Evolutionary conservation across 1,140 invertebrate species (phyloP).

Genomic region (Parasteatoda tepidariorum): DNA sequence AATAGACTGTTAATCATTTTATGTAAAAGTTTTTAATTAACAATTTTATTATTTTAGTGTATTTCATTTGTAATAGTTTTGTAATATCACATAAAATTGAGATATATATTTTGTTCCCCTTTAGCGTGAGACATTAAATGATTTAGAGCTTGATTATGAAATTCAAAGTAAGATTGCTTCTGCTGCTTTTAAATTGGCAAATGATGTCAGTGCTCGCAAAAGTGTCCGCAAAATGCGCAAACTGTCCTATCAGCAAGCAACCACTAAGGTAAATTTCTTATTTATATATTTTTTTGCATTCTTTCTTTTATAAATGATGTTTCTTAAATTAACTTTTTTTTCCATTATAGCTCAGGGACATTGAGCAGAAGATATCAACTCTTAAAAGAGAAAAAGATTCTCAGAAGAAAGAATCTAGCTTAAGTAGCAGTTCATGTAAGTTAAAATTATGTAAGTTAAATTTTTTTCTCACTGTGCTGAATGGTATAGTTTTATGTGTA

Average conservation of each 20-base stretch:
- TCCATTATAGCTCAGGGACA: conserved; percentile 68
- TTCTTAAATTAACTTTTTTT: background rate
- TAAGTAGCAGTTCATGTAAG: background rate
- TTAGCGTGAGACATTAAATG: conserved; percentile 67
- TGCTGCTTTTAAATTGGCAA: conserved; percentile 79
- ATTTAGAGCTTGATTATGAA: conserved; percentile 82
- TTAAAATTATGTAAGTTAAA: no score
- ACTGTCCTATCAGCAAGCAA: conserved; percentile 77
- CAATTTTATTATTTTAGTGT: no score
- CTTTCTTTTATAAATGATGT: background rate
- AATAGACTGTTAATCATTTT: no score
- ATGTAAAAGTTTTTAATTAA: no score
- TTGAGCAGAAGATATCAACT: conserved; percentile 67
- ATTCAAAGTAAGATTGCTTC: conserved; percentile 82
- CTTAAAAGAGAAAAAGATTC: conserved; percentile 47
- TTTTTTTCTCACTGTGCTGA: no score
- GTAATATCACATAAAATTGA: no score
- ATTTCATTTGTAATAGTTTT: no score
- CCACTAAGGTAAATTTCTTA: conserved; percentile 30
- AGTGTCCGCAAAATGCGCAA: conserved; percentile 78
- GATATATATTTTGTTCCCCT: no score
- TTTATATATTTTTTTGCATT: background rate
- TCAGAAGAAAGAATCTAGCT: conserved; percentile 7
- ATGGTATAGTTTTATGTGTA: no score
- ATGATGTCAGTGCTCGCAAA: conserved; percentile 78